Base-by-base conservation (phyloP, 2,797 vertebrate genomes). In the Agapornis canus region DNA sequence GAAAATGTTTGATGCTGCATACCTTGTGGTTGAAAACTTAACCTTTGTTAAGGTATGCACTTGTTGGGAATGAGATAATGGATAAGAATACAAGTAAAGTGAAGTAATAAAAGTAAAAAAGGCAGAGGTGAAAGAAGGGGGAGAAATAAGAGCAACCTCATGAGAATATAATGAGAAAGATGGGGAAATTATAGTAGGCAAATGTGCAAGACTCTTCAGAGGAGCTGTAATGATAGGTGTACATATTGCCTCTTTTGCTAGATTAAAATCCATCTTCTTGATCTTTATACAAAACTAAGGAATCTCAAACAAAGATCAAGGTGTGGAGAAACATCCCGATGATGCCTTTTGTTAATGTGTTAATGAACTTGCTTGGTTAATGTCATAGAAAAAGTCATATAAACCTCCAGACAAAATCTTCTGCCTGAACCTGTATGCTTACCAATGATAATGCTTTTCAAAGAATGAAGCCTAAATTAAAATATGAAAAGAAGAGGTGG, bases 401-500 rank as follows among this genome's bases (percentile, higher is more conserved):
- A 88, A 89, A 37, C 18, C 48, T 21, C 56, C 32, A 93, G 92
- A 94, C 68, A 94, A 81, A 90, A 75, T 75, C 66, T 94, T 82
- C 90, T 86, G 77, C 86, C 26, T 82, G 35, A 92, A 71, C 63
- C 49, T 82, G 29, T 80, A 35, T 76, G 43, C 64, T 80, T 90
- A 61, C 35, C n/a, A 47, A 70, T 73, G 64, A 63, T 76, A 94
- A 91, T 63, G 37, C 54, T 94, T 93, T 94, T 96, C 84, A 92
- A 82, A 96, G 78, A 78, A 85, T 94, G 86, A 95, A 94, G 78
- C 66, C 37, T 76, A 70, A 91, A 95, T 95, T 95, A 94, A 94
- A 91, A 92, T 90, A 94, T 91, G 85, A 94, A 95, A 95, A 92
- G 85, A 94, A 94, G 89, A 86, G 72, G 89, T 91, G 90, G 61